phyloP scores from a whole-genome alignment of 2,888 invertebrate species.

The Protophormia terraenovae region DNA sequence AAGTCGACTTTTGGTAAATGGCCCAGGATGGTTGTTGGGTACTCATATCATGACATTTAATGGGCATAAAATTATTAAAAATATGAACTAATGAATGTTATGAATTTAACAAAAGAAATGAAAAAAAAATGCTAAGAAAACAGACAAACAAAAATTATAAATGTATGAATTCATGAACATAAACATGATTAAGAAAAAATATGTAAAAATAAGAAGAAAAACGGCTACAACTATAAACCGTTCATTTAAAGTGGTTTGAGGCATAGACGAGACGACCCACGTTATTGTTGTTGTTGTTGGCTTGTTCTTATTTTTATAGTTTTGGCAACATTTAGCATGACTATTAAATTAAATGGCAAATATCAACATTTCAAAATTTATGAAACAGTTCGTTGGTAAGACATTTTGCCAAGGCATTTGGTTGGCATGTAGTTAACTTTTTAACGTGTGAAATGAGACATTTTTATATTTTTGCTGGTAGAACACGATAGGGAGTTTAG shows the following conservation, averaged over 20 bases:
- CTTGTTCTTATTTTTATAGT: constrained; percentile 6
- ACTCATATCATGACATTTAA: constrained; percentile 62
- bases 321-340: constrained; percentile 44
- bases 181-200: background rate
- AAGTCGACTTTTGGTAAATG: constrained; percentile 7
- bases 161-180: constrained; percentile 44
- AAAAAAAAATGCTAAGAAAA: constrained; percentile 3
- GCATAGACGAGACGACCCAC: constrained; percentile 27
- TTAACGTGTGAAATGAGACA: background rate
- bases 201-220: background rate
- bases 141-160: constrained; percentile 40
- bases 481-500: background rate
- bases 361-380: constrained; percentile 27
- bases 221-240: constrained; percentile 7
- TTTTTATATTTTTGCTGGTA: background rate
- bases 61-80: constrained; percentile 65
- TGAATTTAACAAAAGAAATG: constrained; percentile 40
- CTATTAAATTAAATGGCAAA: constrained; percentile 44
- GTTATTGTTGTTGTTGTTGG: background rate
- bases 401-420: background rate
- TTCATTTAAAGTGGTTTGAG: constrained; percentile 23
- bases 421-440: background rate
- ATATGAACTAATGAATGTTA: constrained; percentile 65
- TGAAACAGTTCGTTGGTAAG: background rate
- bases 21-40: constrained; percentile 33